Evolutionary conservation across 2,888 invertebrate genomes (phyloP).

Genomic region (Cheilosia scutellata): DNA sequence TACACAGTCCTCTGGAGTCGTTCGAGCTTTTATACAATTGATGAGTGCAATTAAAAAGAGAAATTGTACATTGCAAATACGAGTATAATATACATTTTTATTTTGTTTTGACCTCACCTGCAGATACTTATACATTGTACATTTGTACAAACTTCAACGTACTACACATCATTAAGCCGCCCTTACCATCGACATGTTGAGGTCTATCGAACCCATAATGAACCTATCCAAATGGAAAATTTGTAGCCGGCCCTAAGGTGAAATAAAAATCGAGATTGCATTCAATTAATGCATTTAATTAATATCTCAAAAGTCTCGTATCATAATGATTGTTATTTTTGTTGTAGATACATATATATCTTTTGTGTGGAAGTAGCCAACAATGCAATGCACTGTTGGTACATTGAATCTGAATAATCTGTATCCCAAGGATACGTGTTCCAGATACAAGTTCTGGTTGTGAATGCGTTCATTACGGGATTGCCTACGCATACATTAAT

Average conservation of each 20-base stretch:
- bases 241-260: slow-evolving; percentile 68
- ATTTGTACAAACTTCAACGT: slow-evolving; percentile 16
- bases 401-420: not conserved
- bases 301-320: slow-evolving; percentile 68
- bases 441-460: slow-evolving; percentile 68
- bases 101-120: slow-evolving; percentile 33
- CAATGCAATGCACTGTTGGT: not conserved
- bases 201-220: slow-evolving; percentile 48
- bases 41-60: slow-evolving; percentile 73
- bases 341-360: not conserved
- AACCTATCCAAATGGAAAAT: slow-evolving; percentile 70
- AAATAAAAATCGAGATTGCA: slow-evolving; percentile 70
- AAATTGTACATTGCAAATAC: slow-evolving; percentile 46
- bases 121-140: slow-evolving; percentile 6
- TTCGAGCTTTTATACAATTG: slow-evolving; percentile 14
- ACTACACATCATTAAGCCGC: slow-evolving; percentile 50
- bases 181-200: slow-evolving; percentile 12
- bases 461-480: slow-evolving; percentile 68
- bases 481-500: slow-evolving; percentile 73
- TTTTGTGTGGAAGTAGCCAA: slow-evolving; percentile 7
- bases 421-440: slow-evolving; percentile 67
- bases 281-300: slow-evolving; percentile 75
- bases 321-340: slow-evolving; percentile 24
- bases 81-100: slow-evolving; percentile 36
- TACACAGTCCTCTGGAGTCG: slow-evolving; percentile 3